These are phyloP conservation scores for Drosophila eugracilis DNA, from an alignment of 1,140 invertebrate genomes.

Conservation along the genomic window DNA sequence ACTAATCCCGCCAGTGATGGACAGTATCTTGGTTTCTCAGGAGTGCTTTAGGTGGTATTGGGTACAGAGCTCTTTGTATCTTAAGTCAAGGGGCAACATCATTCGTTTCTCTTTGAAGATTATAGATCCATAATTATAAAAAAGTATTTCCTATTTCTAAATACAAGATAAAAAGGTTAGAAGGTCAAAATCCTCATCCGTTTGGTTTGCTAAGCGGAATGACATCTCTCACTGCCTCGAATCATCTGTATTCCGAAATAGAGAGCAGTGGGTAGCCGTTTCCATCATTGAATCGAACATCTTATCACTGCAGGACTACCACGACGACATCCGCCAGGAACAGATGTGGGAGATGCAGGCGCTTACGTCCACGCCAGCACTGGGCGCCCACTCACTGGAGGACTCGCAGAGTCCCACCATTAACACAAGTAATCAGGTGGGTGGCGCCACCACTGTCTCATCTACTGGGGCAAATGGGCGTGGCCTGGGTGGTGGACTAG, in stretches of 20 bases:
- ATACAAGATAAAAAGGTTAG: too few species aligned
- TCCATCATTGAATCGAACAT: not conserved
- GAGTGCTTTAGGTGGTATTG: not conserved
- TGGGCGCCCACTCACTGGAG: conserved; percentile 63
- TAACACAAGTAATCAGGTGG: conserved; percentile 31
- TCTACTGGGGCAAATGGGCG: conserved; percentile 35
- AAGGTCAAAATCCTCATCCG: too few species aligned
- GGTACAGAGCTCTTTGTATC: too few species aligned
- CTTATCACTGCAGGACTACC: conserved; percentile 88
- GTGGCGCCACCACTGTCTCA: conserved; percentile 15
- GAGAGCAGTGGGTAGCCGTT: not conserved
- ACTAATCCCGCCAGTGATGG: conserved; percentile 31
- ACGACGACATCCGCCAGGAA: conserved; percentile 93
- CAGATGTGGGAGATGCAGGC: conserved; percentile 94
- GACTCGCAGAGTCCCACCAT: conserved; percentile 78
- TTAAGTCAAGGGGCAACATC: too few species aligned
- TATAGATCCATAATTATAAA: too few species aligned
- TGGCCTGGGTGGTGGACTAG: conserved; percentile 69
- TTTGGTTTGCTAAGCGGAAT: too few species aligned
- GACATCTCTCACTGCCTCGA: too few species aligned
- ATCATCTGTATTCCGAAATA: not conserved
- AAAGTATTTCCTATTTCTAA: too few species aligned
- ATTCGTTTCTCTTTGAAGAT: too few species aligned
- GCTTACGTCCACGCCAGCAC: conserved; percentile 85
- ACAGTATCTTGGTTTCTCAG: not conserved